Evolutionary conservation across 2,797 vertebrate species (phyloP).

Genomic region (Megaceryle alcyon): DNA sequence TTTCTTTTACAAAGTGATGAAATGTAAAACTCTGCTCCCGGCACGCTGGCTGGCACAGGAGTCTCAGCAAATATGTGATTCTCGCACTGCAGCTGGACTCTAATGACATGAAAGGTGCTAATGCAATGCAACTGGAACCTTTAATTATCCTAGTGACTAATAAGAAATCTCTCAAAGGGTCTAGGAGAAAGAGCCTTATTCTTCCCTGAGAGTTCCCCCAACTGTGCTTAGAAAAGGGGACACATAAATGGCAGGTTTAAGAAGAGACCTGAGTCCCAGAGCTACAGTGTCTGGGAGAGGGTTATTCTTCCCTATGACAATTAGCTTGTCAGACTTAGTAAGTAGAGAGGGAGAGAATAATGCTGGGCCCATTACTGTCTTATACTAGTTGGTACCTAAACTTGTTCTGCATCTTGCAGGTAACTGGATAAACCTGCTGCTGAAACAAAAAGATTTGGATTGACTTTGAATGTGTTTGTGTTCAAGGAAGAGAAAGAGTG

Average conservation of each 20-base stretch:
- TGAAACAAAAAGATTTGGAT: constrained; percentile 45
- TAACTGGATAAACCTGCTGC: constrained; percentile 65
- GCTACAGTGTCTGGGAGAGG: not conserved
- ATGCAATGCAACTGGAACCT: constrained; percentile 68
- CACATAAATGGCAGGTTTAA: constrained; percentile 12
- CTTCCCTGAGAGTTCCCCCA: not conserved
- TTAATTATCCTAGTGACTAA: constrained; percentile 68
- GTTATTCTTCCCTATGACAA: constrained; percentile 9
- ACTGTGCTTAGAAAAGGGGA: constrained; percentile 3
- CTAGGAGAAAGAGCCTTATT: constrained; percentile 32
- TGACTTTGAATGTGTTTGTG: constrained; percentile 43
- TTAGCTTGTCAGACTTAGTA: not conserved
- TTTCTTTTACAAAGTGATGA: constrained; percentile 61
- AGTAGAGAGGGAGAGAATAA: not conserved
- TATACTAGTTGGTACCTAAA: constrained; percentile 16
- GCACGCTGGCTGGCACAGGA: constrained; percentile 34
- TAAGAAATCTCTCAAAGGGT: constrained; percentile 49
- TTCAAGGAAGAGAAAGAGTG: constrained; percentile 31
- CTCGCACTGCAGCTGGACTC: constrained; percentile 61
- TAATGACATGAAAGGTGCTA: constrained; percentile 66
- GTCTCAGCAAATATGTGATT: constrained; percentile 61
- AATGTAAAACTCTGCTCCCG: constrained; percentile 37
- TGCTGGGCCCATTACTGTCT: not conserved
- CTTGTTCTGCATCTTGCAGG: constrained; percentile 42
- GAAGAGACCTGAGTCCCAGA: not conserved